phyloP scores from a whole-genome alignment of 1,140 invertebrate species.

The Bombus huntii region DNA sequence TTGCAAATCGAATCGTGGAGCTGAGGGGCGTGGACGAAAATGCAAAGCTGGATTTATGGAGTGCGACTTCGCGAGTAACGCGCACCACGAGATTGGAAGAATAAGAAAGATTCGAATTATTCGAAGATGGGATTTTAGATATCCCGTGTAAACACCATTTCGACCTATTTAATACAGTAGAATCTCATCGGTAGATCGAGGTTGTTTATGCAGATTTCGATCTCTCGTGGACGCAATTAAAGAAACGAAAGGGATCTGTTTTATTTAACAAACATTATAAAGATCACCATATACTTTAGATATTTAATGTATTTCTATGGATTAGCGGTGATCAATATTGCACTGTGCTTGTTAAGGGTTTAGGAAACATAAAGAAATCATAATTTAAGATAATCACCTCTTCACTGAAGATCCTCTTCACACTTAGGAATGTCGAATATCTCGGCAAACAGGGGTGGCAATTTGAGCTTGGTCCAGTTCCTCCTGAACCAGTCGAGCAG shows the following conservation, averaged over 20 bases:
- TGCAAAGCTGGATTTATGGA: slow-evolving; percentile 13
- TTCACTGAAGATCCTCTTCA: slow-evolving; percentile 89
- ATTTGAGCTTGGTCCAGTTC: slow-evolving; percentile 92
- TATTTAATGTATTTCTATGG: no score
- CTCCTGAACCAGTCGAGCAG: slow-evolving; percentile 95
- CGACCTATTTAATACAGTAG: no score
- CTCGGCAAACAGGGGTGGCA: slow-evolving; percentile 97
- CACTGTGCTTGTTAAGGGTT: no score
- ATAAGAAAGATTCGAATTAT: neutral
- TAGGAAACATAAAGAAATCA: neutral
- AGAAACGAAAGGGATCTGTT: no score
- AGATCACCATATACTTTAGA: no score
- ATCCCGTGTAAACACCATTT: no score
- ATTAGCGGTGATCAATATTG: no score
- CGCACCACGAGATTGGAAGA: neutral
- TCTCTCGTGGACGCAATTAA: no score
- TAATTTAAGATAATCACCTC: slow-evolving; percentile 35
- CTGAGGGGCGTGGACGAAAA: slow-evolving; percentile 1
- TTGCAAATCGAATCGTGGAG: slow-evolving; percentile 1
- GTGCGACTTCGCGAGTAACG: neutral
- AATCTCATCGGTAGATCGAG: no score
- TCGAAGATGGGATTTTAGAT: neutral
- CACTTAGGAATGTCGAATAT: slow-evolving; percentile 98
- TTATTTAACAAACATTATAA: no score
- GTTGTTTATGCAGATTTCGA: no score